These are phyloP conservation scores for Nasua narica DNA, from an alignment of 2,797 vertebrate species.

Conservation along the genomic window DNA sequence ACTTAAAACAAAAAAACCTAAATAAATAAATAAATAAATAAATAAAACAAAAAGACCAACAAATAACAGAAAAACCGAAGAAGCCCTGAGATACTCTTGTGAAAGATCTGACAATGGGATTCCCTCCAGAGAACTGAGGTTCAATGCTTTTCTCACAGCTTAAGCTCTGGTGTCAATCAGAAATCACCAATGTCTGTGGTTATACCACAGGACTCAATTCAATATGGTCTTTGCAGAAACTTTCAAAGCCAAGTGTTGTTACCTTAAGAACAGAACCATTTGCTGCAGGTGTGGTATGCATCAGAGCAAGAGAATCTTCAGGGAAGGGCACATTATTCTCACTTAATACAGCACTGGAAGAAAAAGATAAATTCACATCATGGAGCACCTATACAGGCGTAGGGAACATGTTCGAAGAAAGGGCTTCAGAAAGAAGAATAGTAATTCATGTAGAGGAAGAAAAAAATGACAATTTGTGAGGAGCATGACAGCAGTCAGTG, in stretches of 20 bases:
- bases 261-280: slow-evolving; percentile 82
- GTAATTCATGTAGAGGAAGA: neutral
- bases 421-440: neutral
- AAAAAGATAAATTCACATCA: slow-evolving; percentile 44
- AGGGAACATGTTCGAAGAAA: neutral
- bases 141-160: neutral
- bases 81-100: neutral
- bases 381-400: neutral
- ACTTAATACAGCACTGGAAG: slow-evolving; percentile 67
- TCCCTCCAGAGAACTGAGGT: neutral
- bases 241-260: slow-evolving; percentile 24
- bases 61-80: neutral
- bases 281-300: slow-evolving; percentile 43
- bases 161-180: neutral
- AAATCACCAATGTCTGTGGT: neutral
- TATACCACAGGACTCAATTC: neutral
- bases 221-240: slow-evolving; percentile 38
- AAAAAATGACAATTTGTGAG: neutral
- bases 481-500: neutral
- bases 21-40: too few relatives aligned
- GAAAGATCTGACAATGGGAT: neutral
- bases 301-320: slow-evolving; percentile 69
- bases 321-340: slow-evolving; percentile 64
- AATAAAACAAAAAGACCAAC: neutral
- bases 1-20: neutral